Conservation (phyloP, 2,113 vertebrate species). For the Seriola aureovittata region DNA sequence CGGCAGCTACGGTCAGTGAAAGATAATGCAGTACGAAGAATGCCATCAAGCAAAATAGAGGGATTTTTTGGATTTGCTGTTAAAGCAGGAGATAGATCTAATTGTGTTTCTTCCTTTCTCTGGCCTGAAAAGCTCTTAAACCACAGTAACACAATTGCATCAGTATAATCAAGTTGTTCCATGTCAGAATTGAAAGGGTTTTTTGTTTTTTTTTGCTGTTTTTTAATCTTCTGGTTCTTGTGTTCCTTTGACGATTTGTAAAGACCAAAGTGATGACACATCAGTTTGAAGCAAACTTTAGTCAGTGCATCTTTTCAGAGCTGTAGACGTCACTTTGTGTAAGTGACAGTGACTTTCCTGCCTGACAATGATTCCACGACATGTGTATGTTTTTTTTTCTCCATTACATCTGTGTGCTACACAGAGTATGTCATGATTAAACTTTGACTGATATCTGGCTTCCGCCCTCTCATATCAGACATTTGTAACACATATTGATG, state of each 20-base stretch:
- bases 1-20: constrained; percentile 28
- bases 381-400: constrained; percentile 8
- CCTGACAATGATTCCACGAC: background rate
- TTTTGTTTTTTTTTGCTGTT: background rate
- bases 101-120: constrained; percentile 18
- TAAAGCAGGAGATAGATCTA: constrained; percentile 33
- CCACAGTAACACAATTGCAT: constrained; percentile 5
- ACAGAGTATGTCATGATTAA: background rate
- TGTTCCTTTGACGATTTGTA: constrained; percentile 29
- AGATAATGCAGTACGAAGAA: constrained; percentile 34
- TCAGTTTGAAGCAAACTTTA: constrained; percentile 49
- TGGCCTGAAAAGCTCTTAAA: constrained; percentile 8
- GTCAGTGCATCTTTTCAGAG: constrained; percentile 33
- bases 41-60: background rate
- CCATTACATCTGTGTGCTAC: background rate
- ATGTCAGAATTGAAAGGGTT: background rate
- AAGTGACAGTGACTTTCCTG: constrained; percentile 13
- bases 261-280: constrained; percentile 54
- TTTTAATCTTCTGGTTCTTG: constrained; percentile 14
- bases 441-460: background rate
- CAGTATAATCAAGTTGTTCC: background rate
- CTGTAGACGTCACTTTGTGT: constrained; percentile 43
- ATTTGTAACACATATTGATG: background rate
- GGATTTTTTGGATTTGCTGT: background rate
- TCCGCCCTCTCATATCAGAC: background rate